These are phyloP conservation scores for Hemichromis elongatus DNA, from an alignment of 2,113 vertebrate species.

Conservation along the genomic window DNA sequence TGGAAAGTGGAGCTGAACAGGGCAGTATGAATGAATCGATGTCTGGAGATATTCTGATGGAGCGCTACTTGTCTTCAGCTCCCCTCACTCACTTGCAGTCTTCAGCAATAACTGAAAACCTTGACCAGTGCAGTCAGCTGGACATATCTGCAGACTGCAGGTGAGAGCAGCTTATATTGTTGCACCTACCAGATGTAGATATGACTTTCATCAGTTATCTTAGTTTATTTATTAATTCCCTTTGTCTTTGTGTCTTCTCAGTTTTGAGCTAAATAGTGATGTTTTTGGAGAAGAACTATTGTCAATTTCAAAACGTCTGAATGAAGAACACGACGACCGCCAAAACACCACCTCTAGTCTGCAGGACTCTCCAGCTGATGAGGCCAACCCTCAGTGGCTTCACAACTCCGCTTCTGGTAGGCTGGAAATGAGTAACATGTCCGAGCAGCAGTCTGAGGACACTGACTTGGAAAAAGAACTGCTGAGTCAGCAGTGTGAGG, in stretches of 20 bases:
- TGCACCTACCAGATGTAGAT: neutral
- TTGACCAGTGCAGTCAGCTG: slow-evolving; percentile 47
- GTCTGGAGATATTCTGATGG: slow-evolving; percentile 61
- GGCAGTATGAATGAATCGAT: slow-evolving; percentile 9
- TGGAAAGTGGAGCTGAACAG: slow-evolving; percentile 7
- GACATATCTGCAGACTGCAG: slow-evolving; percentile 61
- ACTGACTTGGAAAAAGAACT: slow-evolving; percentile 50
- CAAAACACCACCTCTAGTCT: neutral
- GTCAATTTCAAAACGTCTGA: slow-evolving; percentile 41
- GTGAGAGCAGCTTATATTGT: slow-evolving; percentile 4
- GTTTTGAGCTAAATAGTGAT: slow-evolving; percentile 68
- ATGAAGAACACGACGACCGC: neutral
- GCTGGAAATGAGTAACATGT: slow-evolving; percentile 27
- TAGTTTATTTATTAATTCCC: neutral
- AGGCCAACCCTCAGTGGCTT: slow-evolving; percentile 14
- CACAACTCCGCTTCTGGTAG: neutral
- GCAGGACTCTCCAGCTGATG: neutral
- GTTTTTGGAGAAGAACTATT: slow-evolving; percentile 59
- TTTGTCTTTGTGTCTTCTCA: slow-evolving; percentile 7
- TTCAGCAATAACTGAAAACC: slow-evolving; percentile 42
- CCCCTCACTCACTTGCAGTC: slow-evolving; percentile 25
- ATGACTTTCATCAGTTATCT: neutral
- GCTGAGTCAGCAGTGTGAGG: slow-evolving; percentile 64
- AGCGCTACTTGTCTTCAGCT: slow-evolving; percentile 73
- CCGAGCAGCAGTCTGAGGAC: slow-evolving; percentile 19